Percentiles rank a stretch among this genome's conserved stretches.
phyloP scores from a whole-genome alignment of 2,888 invertebrate genomes.

The Dynastes tityus region DNA sequence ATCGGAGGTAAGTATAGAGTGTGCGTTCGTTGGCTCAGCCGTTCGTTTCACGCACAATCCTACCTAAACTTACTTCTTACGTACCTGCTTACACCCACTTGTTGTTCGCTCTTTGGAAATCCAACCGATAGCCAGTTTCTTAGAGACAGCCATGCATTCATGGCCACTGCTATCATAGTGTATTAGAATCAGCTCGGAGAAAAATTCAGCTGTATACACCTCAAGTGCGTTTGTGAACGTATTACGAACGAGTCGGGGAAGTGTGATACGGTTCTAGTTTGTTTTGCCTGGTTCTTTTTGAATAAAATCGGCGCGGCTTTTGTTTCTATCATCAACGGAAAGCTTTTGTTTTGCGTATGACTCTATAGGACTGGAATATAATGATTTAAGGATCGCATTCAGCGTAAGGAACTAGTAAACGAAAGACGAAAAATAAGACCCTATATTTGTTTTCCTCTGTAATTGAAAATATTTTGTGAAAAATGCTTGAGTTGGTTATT shows the following conservation, averaged over 20 bases:
- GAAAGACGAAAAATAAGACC: too few relatives aligned
- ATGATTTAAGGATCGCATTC: constrained; percentile 12
- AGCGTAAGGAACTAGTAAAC: neutral
- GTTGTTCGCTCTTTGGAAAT: constrained; percentile 57
- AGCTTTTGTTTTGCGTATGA: constrained; percentile 1
- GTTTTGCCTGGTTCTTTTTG: neutral
- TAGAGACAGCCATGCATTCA: constrained; percentile 56
- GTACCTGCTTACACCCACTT: constrained; percentile 60
- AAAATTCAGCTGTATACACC: constrained; percentile 15
- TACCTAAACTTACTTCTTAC: constrained; percentile 57
- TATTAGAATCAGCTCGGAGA: constrained; percentile 11
- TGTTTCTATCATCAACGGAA: constrained; percentile 14
- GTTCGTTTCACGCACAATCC: constrained; percentile 30
- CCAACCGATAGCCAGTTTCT: constrained; percentile 57
- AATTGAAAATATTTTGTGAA: neutral
- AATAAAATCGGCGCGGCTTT: constrained; percentile 2
- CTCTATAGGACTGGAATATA: constrained; percentile 8
- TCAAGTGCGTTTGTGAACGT: constrained; percentile 9
- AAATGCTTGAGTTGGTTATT: neutral
- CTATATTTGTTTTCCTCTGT: too few relatives aligned
- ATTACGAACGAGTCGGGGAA: neutral
- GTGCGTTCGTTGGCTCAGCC: constrained; percentile 29
- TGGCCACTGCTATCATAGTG: constrained; percentile 48
- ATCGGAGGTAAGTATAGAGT: constrained; percentile 63
- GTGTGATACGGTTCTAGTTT: constrained; percentile 15